phyloP scores from a whole-genome alignment of 2,888 invertebrate species.

The Lucinisca nassula region DNA sequence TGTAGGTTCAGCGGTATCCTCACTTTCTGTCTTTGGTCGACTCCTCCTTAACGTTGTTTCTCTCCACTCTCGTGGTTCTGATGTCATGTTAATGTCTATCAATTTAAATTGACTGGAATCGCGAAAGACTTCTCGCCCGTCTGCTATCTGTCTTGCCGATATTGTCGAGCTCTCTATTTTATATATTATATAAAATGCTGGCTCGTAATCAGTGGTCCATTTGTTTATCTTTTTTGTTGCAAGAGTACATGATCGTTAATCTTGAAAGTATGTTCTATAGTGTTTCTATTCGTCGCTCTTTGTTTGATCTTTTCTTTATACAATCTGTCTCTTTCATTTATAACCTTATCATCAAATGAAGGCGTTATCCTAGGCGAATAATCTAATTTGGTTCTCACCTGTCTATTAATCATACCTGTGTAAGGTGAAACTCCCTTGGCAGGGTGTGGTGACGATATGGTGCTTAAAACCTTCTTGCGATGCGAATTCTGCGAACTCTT shows the following conservation, averaged over 20 bases:
- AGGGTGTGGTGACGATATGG: slow-evolving; percentile 20
- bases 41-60: background rate
- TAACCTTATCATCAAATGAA: background rate
- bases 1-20: too few species aligned
- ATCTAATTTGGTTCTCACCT: background rate
- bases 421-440: background rate
- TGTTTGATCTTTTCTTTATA: background rate
- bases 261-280: background rate
- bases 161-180: background rate
- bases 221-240: background rate
- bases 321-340: background rate
- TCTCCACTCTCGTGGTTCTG: too few species aligned
- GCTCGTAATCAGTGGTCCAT: background rate
- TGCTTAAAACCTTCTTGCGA: slow-evolving; percentile 53
- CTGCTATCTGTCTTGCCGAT: background rate
- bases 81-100: background rate
- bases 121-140: background rate
- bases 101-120: background rate
- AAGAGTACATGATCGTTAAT: background rate
- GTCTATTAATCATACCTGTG: background rate
- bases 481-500: slow-evolving; percentile 47
- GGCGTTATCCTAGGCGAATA: background rate
- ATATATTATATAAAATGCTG: background rate
- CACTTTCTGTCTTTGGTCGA: too few species aligned
- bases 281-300: background rate